phyloP scores from a whole-genome alignment of 2,113 vertebrate genomes.

The Bubalus kerabau region DNA sequence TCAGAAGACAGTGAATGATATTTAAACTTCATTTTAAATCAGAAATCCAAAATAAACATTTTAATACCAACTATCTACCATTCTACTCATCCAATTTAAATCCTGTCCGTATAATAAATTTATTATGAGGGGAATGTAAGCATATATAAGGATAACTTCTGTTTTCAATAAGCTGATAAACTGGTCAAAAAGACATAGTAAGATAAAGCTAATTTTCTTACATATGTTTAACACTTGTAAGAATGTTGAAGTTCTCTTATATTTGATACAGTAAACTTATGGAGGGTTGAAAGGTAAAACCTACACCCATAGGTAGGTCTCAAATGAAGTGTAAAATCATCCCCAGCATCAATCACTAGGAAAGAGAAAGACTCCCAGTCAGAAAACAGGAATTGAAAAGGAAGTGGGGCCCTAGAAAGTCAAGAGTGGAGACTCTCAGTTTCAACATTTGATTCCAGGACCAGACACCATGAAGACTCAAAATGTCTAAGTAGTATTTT shows the following conservation, averaged over 20 bases:
- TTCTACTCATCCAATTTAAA: neutral
- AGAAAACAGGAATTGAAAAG: neutral
- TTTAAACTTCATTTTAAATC: slow-evolving; percentile 2
- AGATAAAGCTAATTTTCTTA: neutral
- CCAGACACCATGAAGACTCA: neutral
- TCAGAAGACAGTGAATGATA: neutral
- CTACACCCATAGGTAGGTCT: neutral
- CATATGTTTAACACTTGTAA: neutral
- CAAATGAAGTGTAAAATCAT: slow-evolving; percentile 20
- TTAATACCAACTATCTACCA: neutral
- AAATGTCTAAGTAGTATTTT: neutral
- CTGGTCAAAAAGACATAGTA: neutral
- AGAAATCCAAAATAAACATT: slow-evolving; percentile 8
- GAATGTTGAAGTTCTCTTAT: neutral
- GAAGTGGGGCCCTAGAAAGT: neutral
- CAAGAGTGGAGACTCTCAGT: neutral
- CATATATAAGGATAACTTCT: neutral
- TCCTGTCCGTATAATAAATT: neutral
- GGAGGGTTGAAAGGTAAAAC: slow-evolving; percentile 3
- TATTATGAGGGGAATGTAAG: neutral
- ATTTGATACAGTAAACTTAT: neutral
- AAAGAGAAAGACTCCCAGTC: neutral
- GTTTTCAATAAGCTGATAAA: slow-evolving; percentile 20
- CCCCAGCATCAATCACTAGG: neutral
- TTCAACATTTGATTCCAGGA: neutral